Evolutionary conservation across 2,797 vertebrate species (phyloP), one percentile per base, ranked within the genome.

Genomic region (Lithobates pipiens): DNA sequence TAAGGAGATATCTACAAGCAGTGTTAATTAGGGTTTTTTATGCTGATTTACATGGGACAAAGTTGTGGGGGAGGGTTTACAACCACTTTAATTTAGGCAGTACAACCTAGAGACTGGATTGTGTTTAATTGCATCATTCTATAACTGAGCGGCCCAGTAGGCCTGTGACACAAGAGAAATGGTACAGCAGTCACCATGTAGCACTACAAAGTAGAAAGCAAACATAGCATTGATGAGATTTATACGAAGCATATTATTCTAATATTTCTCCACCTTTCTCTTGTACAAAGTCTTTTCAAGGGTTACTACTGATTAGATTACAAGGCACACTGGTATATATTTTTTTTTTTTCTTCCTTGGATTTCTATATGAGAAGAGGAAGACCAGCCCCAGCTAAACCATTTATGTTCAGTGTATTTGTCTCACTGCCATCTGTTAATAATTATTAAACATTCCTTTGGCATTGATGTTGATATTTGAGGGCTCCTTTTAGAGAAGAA

Each of bases 401-500:
- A 36, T 80, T 69, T 80, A 67, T 71, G 78, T 70, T 80, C 29
- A 23, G 29, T 39, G 71, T 80, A 42, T 80, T 61, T 80, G 72
- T 73, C 65, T 81, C 57, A 16, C 44, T 46, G 32, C 71, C 84
- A 81, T 85, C 84, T 85, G 84, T 80, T 85, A 80, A 80, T 50
- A 69, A 81, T 85, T 81, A 85, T 80, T 85, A 81, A 81, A 65
- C 84, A 85, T 85, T 85, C 84, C 78, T 85, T 81, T 85, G 77
- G 84, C 84, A 11, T 80, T 76, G 77, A 80, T 80, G 77, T 85
- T 80, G 78, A 85, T 85, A 72, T 85, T 85, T 85, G 78, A 32
- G 65, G 77, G 77, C 68, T 80, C 25, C 42, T 71, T 85, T 80
- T 67, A 67, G 42, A 77, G 71, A 61, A n/a, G 21, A 74, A 76